Base-by-base conservation (phyloP, 1,140 invertebrate species). In the Diploscapter pachys region DNA sequence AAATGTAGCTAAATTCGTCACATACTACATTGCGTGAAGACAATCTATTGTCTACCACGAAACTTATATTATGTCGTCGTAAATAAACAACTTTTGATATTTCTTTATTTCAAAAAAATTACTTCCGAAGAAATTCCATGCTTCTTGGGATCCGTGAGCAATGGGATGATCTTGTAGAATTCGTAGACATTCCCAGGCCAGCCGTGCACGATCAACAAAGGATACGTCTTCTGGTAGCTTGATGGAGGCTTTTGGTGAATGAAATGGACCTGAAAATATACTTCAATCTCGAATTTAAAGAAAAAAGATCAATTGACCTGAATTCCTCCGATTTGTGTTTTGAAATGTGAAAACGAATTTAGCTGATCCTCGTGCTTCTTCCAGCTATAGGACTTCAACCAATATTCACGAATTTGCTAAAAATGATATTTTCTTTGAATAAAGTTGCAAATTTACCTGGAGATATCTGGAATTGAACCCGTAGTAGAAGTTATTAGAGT, bases 151-250 rank as follows among this genome's bases (percentile, higher is more conserved):
- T 89, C 69, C 0, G 89, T 91, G 2, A 93, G 86, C 4, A 91
- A 71, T 0, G 91, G 91, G 64, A 92, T 90, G 2, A 93, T 87
- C 81, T 93, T 91, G 78, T 92, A 91, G 84, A 94, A 95, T 85
- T 95, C 93, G 6, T 91, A 88, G 3, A 95, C 88, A 0, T 92
- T 92, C 1, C 93, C 93, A 3, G 94, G 94, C 94, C 93, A 96
- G 11, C 94, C 93, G 82, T 96, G 93, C 4, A 93, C 80, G 2
- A 96, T 49, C 0, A 95, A 81, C 48, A 94, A 62, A 0, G 92
- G 92, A 3, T 62, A 70, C n/a, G 80, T 73, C n/a, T 65, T 75
- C 67, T 83, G 82, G 76, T 82, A 82, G 48, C 78, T 73, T 6
- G 71, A 65, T 9, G 79, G 76, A 13, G 82, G 82, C 68, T 79